Percentiles rank a stretch among this genome's conserved stretches.
Conservation (phyloP, 2,797 vertebrate genomes). For the Sphenopsis melanotis region DNA sequence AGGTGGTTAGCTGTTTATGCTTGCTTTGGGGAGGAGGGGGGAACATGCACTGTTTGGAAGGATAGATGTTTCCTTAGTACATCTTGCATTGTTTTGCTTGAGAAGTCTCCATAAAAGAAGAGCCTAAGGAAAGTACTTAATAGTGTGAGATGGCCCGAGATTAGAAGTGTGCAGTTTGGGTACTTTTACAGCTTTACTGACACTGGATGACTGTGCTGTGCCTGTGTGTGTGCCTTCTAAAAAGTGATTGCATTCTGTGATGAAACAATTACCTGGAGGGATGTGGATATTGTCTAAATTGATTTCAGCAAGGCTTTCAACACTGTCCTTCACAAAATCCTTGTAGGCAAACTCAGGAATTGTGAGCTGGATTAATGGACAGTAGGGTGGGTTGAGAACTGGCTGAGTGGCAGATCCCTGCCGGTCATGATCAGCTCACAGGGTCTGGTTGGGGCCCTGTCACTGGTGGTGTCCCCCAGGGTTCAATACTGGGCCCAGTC, state of each 20-base stretch:
- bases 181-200: neutral
- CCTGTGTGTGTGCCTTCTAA: neutral
- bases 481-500: neutral
- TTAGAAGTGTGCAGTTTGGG: neutral
- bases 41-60: neutral
- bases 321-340: neutral
- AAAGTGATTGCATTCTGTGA: neutral
- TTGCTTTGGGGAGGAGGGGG: neutral
- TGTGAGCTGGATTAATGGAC: neutral
- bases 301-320: neutral
- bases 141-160: neutral
- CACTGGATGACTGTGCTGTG: neutral
- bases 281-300: neutral
- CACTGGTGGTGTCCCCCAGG: neutral
- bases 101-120: neutral
- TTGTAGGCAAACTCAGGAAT: neutral
- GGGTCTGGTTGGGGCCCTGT: neutral
- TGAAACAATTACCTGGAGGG: neutral
- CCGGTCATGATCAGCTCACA: accelerated
- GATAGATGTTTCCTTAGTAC: neutral
- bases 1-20: neutral
- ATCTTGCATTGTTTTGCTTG: neutral
- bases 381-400: neutral
- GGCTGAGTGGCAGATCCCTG: neutral
- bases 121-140: neutral